These are phyloP conservation scores for Toxostoma redivivum DNA, from an alignment of 2,113 vertebrate species.

Conservation along the genomic window DNA sequence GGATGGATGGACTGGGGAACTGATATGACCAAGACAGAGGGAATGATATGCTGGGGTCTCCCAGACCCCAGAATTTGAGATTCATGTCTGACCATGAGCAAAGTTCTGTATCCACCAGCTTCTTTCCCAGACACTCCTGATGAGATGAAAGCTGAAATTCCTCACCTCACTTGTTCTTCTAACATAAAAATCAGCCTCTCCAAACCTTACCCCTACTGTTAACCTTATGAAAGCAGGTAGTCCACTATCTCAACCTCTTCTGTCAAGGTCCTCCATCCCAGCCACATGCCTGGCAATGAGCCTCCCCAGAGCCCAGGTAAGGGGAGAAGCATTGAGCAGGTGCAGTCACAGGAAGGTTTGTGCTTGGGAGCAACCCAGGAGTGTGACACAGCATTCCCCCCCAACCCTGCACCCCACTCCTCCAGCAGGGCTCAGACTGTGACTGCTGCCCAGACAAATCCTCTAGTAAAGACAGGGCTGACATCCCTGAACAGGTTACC, in stretches of 20 bases:
- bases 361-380: neutral
- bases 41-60: neutral
- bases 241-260: neutral
- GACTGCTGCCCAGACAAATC: neutral
- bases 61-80: neutral
- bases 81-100: neutral
- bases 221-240: neutral
- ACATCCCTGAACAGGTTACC: rapidly evolving
- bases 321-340: neutral
- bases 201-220: neutral
- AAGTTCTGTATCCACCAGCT: neutral
- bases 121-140: neutral
- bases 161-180: neutral
- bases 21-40: neutral
- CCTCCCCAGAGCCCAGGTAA: neutral
- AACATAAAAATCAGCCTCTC: neutral
- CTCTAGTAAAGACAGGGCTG: neutral
- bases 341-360: neutral
- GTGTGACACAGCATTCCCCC: neutral
- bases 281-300: neutral
- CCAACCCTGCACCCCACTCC: neutral
- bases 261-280: neutral
- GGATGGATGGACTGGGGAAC: neutral
- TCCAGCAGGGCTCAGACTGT: neutral
- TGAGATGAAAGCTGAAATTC: neutral